Conservation (phyloP, 1,140 invertebrate species). For the Scylla paramamosain region DNA sequence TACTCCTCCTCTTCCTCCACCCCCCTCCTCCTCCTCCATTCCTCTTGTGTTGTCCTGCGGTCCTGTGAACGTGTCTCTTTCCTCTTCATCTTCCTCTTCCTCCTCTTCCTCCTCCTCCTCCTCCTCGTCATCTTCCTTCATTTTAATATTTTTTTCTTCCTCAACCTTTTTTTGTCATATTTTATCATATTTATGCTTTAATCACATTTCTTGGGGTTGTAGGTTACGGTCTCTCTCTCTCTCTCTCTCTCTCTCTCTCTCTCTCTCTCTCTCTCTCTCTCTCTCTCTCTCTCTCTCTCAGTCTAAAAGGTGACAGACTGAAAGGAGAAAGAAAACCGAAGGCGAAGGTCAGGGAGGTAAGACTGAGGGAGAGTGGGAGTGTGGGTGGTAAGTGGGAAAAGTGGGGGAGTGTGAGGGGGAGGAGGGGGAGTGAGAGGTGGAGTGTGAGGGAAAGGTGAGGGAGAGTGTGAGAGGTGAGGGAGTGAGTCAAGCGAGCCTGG, state of each 20-base stretch:
- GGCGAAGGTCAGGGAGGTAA: too few relatives aligned
- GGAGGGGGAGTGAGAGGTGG: not conserved
- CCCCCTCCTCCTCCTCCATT: not conserved
- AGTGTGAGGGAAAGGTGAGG: too few relatives aligned
- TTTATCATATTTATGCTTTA: too few relatives aligned
- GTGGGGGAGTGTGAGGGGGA: too few relatives aligned
- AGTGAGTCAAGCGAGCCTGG: not conserved
- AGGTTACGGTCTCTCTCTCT: not conserved
- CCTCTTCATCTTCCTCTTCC: too few relatives aligned
- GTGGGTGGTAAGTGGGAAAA: too few relatives aligned
- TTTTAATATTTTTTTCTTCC: too few relatives aligned
- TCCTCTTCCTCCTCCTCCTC: not conserved
- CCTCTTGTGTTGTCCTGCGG: conserved; percentile 5
- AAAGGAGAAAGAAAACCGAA: too few relatives aligned
- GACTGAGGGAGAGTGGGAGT: too few relatives aligned
- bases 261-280: not conserved
- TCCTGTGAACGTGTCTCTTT: conserved; percentile 21
- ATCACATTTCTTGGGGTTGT: not conserved
- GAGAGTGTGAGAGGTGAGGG: too few relatives aligned
- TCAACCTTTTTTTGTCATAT: not conserved
- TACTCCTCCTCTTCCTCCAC: too few relatives aligned
- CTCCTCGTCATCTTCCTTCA: too few relatives aligned
- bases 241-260: not conserved
- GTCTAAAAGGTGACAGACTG: not conserved
- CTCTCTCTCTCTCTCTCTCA: not conserved